Evolutionary conservation across 2,113 vertebrate species (phyloP).

Genomic region (Rhabdomys dilectus): DNA sequence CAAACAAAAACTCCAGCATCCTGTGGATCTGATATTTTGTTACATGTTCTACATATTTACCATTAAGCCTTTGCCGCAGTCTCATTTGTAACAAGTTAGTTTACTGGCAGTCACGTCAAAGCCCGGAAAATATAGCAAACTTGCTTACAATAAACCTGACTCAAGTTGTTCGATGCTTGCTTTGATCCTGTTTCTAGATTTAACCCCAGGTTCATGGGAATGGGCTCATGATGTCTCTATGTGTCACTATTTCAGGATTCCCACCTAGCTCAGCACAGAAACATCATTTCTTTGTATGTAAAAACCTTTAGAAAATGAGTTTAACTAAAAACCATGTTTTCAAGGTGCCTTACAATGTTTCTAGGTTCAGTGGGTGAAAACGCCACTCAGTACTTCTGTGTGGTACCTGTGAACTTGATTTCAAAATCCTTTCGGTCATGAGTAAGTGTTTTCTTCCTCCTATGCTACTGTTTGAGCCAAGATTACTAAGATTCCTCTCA

Average conservation of each 20-base stretch:
- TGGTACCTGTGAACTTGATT: background rate
- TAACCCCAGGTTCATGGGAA: background rate
- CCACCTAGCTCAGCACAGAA: background rate
- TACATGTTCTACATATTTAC: background rate
- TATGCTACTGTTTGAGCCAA: background rate
- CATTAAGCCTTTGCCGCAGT: background rate
- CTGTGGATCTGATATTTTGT: background rate
- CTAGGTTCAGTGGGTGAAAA: background rate
- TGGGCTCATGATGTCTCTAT: background rate
- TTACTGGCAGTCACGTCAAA: background rate
- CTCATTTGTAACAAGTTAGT: background rate
- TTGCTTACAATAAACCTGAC: background rate
- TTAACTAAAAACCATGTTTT: constrained; percentile 5
- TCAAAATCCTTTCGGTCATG: background rate
- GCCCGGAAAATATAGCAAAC: background rate
- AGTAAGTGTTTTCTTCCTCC: background rate
- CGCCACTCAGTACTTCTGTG: background rate
- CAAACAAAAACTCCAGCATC: background rate
- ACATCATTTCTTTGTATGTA: background rate
- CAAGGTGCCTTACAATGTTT: background rate
- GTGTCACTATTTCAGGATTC: background rate
- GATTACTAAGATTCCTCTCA: background rate
- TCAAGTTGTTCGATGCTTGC: background rate
- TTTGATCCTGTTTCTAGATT: background rate
- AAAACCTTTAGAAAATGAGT: background rate